Evolutionary conservation across 2,888 invertebrate genomes (phyloP), one percentile per base, ranked within the genome.

Genomic region (Phrixothrix hirtus): DNA sequence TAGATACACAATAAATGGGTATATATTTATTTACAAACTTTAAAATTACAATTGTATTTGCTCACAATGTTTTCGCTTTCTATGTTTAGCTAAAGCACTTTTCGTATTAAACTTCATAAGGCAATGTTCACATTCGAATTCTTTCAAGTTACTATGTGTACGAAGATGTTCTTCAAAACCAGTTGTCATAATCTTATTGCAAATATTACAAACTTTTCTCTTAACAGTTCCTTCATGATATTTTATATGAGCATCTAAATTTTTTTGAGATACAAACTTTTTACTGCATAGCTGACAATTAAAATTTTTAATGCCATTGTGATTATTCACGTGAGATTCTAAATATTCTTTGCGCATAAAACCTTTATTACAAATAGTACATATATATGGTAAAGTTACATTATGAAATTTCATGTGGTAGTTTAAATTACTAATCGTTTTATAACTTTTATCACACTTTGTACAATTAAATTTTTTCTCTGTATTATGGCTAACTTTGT

Each of bases 321-420:
- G 75, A 26, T 68, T 67, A 42, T 72, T 73, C 12, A 71, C 47
- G 57, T 75, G 75, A 0, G 74, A 67, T 55, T 75, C 74, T 41
- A 72, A 59, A 60, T 75, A 75, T 46, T 75, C 75, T 48, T 74
- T 75, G 13, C 75, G 57, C 69, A 74, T 69, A 50, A 75, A 75
- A 6, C 74, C 75, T 57, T 73, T 75, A 11, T 60, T 49, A 38
- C 75, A 75, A 26, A 71, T 63, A 0, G 58, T 32, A 49, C 75
- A 75, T 12, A 59, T 63, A 49, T 67, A 73, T 1, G 74, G 75
- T 41, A 75, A 54, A 12, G 59, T 66, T 17, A 64, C 60, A 13
- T 61, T 60, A 51, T 76, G 76, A 16, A 67, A 63, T 62, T 75
- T 76, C 59, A 70, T 65, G 49, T 76, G 77, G 53, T 75, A 74